Evolutionary conservation across 1,140 invertebrate species (phyloP).

Genomic region (Drosophila ogumai): DNA sequence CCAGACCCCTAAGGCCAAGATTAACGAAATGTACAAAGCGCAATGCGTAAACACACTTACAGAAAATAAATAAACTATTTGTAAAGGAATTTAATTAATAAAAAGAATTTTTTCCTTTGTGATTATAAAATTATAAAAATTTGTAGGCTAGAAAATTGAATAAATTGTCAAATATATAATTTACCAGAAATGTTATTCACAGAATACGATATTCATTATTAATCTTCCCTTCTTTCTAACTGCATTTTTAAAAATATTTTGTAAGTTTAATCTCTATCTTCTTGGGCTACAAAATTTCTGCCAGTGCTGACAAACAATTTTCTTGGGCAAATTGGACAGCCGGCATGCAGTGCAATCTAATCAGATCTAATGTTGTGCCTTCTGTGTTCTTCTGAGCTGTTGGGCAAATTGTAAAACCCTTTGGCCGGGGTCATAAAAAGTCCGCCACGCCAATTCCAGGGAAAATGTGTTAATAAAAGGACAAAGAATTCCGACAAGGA

Average conservation of each 20-base stretch:
- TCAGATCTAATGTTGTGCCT: conserved; percentile 43
- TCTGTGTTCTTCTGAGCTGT: conserved; percentile 14
- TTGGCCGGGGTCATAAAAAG: conserved; percentile 29
- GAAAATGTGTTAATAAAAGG: conserved; percentile 70
- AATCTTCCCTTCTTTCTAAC: background rate
- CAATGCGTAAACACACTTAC: background rate
- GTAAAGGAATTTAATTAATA: background rate
- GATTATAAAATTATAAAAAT: background rate
- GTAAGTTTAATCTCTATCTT: background rate
- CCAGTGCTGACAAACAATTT: conserved; percentile 27
- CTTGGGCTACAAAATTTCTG: background rate
- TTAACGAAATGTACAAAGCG: conserved; percentile 8
- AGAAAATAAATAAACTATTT: background rate
- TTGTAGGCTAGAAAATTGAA: background rate
- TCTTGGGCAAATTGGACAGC: conserved; percentile 34
- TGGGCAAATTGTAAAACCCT: conserved; percentile 41
- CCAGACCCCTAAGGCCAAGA: background rate
- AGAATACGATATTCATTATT: too few species aligned
- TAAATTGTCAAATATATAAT: too few species aligned
- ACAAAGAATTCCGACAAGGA: conserved; percentile 39
- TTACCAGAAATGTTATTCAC: too few species aligned
- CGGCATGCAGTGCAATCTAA: conserved; percentile 43
- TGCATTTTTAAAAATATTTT: background rate
- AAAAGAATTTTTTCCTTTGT: too few species aligned
- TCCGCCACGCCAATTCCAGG: conserved; percentile 23